Evolutionary conservation across 2,113 vertebrate species (phyloP), one percentile per base, ranked within the genome.

Genomic region (Natator depressus): DNA sequence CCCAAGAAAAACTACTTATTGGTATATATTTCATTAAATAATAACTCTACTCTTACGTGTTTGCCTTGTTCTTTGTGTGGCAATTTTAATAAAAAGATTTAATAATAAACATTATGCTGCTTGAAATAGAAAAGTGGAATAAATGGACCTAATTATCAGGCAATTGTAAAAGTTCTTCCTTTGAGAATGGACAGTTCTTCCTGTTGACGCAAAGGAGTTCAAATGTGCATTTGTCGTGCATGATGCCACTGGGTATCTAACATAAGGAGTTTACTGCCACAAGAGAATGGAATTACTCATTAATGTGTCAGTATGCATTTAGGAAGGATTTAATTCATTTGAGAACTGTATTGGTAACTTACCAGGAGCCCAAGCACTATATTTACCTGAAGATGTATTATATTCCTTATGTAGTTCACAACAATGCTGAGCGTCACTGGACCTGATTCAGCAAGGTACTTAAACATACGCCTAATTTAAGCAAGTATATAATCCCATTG

Each of bases 201-300:
- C 84, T 97, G 88, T 96, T 96, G 96, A 97, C 94, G 95, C 92
- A 95, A 88, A 75, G 85, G 91, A 97, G 95, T 90, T 94, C 95
- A 96, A 89, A 88, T 92, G 82, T 92, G 96, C 94, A 94, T 96
- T 96, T 91, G 92, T 94, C 89, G 95, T 5, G 35, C 95, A 95
- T 95, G 96, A 93, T 95, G 96, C 95, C 96, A 95, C 78, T 42
- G 22, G 80, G 93, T 94, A 96, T 94, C 93, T 96, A 95, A 91
- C 89, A 84, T 82, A 95, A 82, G 90, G 95, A 95, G 91, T 96
- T 94, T 91, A n/a, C 96, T 97, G 95, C 97, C 95, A 94, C 92
- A 89, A 88, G 94, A 97, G 96, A 97, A 97, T 97, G 96, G 72
- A 92, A 96, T 97, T 97, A 95, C 97, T 97, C 96, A 97, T 96